Evolutionary conservation across 2,888 invertebrate species (phyloP), one percentile per base, ranked within the genome.

Genomic region (Gymnoscelis rufifasciata): DNA sequence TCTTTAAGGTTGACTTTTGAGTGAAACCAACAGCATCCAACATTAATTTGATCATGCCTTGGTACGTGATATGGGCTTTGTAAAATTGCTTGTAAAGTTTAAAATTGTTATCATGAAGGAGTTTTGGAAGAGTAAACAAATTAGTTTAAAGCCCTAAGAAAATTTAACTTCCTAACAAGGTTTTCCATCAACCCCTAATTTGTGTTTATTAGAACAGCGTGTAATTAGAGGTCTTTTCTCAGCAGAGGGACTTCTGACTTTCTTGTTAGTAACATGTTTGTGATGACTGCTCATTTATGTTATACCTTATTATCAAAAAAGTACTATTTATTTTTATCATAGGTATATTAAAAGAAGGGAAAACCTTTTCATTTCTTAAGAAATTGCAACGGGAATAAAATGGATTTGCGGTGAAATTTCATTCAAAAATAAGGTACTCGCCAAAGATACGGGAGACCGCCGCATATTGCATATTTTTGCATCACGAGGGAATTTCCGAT

Each of bases 21-120:
- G 14, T 36, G 42, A 14, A 28, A 38, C 42, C 43, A 31, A 33
- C 42, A 46, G 29, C 50, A 53, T 57, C 47, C 43, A 50, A 53
- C 44, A 53, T 50, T 52, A 56, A 53, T 54, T 57, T 39, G 42
- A 52, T 52, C 45, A 45, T 44, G 39, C 15, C 41, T 41, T 39
- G 47, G 36, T 47, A 51, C 38, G 38, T 43, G 40, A 43, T 33
- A 30, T 30, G 35, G 42, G 35, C 30, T 40, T 44, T 47, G 41
- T 42, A 38, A 50, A 50, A 49, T 49, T 41, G 44, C 26, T 37
- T 29, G 43, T 27, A 49, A 43, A 44, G 37, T 49, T 49, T 41
- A 23, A 39, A 40, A 11, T 43, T 33, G 13, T 31, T 14, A 14
- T 13, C 19, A 19, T 19, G 19, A 19, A 19, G 5, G 19, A 5